Percentiles rank a stretch among this genome's conserved stretches.
Conservation (phyloP, 2,113 vertebrate genomes). For the Syrmaticus mikado region DNA sequence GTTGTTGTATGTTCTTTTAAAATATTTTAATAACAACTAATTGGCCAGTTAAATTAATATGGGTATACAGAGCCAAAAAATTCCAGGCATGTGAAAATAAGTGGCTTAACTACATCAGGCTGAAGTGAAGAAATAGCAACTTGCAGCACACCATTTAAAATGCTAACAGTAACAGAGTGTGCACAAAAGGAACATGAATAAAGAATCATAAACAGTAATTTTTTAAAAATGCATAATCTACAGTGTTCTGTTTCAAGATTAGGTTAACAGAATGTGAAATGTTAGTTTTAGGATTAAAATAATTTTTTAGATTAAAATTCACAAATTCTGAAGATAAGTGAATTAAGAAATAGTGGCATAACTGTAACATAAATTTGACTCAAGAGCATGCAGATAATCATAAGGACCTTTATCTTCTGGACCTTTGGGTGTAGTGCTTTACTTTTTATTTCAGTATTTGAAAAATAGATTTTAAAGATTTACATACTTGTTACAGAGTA, state of each 20-base stretch:
- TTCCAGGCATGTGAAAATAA: conserved; percentile 61
- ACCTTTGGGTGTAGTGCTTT: conserved; percentile 20
- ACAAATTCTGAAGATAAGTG: conserved; percentile 26
- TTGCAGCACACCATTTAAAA: conserved; percentile 23
- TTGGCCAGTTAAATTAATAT: conserved; percentile 71
- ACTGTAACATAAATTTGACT: conserved; percentile 19
- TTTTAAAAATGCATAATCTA: background rate
- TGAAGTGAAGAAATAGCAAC: conserved; percentile 45
- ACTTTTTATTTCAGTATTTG: conserved; percentile 52
- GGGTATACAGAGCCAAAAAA: conserved; percentile 47
- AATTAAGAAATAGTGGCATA: conserved; percentile 11
- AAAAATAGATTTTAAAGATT: conserved; percentile 69
- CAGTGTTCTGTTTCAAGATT: conserved; percentile 30
- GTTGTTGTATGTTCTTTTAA: conserved; percentile 71
- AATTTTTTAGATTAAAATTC: conserved; percentile 6
- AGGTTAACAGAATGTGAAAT: conserved; percentile 49
- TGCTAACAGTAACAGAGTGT: conserved; percentile 44
- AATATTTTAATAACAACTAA: conserved; percentile 72
- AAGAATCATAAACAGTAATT: conserved; percentile 41
- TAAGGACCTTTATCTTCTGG: conserved; percentile 29
- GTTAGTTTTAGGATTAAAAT: conserved; percentile 10
- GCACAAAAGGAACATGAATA: conserved; percentile 17
- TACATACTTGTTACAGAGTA: conserved; percentile 43
- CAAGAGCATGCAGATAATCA: conserved; percentile 8
- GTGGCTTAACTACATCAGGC: conserved; percentile 19